Conservation (phyloP, 2,113 vertebrate species). For the Corvus hawaiiensis region DNA sequence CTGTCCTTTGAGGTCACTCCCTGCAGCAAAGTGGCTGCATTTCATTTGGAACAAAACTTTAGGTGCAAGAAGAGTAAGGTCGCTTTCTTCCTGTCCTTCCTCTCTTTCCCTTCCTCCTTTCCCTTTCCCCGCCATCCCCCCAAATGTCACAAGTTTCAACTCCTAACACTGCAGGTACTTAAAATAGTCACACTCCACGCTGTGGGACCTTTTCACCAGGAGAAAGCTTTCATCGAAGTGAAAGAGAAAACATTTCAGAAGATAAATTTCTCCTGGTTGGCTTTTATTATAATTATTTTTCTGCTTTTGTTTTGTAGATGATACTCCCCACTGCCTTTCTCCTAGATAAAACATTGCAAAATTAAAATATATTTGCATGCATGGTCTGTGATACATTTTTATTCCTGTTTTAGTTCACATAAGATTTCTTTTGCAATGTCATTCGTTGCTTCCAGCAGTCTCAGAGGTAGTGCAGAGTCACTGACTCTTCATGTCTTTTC, state of each 20-base stretch:
- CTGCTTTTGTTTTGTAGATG: background rate
- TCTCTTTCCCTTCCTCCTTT: no score
- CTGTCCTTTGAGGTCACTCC: background rate
- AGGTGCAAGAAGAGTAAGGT: background rate
- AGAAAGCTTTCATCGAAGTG: background rate
- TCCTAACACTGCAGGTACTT: background rate
- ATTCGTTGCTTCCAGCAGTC: background rate
- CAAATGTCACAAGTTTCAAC: background rate
- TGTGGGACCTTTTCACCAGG: background rate
- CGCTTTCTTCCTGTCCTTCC: no score
- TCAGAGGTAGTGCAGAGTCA: background rate
- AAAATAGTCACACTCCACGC: background rate
- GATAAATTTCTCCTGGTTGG: background rate
- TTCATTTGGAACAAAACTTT: background rate
- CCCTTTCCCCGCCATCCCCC: background rate
- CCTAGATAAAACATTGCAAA: background rate
- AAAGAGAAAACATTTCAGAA: background rate
- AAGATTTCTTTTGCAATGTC: background rate
- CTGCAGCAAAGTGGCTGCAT: background rate
- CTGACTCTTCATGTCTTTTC: background rate
- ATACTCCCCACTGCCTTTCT: background rate
- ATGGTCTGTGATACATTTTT: background rate
- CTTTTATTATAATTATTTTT: background rate
- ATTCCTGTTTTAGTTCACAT: background rate
- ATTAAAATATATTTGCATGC: background rate